Conservation (phyloP, 2,113 vertebrate species). For the Colistium nudipinnis region DNA sequence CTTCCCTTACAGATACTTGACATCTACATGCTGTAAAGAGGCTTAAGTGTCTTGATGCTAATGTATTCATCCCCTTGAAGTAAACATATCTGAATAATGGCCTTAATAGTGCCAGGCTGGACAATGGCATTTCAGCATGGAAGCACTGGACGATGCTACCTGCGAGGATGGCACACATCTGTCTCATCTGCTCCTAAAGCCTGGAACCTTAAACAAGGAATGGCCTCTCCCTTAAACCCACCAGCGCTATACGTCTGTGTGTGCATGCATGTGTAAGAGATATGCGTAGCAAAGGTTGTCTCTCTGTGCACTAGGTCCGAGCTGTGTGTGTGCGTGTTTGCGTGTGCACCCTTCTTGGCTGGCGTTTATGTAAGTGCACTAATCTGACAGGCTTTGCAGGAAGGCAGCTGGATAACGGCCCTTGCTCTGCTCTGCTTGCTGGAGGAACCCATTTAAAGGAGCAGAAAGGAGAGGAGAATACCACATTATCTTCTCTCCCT, state of each 20-base stretch:
- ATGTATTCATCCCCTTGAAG: constrained; percentile 62
- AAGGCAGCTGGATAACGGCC: constrained; percentile 73
- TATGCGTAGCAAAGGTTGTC: constrained; percentile 35
- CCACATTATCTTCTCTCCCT: constrained; percentile 43
- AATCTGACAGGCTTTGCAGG: constrained; percentile 75
- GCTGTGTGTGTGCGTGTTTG: constrained; percentile 54
- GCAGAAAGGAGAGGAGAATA: constrained; percentile 69
- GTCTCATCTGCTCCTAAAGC: constrained; percentile 37
- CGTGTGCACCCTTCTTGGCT: constrained; percentile 52
- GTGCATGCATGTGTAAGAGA: background rate
- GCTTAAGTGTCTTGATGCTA: constrained; percentile 60
- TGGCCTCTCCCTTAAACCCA: constrained; percentile 20
- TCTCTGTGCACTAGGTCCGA: constrained; percentile 14
- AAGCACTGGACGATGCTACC: constrained; percentile 26
- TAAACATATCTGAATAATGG: constrained; percentile 65
- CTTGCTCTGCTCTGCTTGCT: constrained; percentile 54
- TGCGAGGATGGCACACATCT: constrained; percentile 33
- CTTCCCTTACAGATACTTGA: constrained; percentile 41
- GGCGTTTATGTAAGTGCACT: constrained; percentile 74
- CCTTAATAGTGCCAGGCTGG: constrained; percentile 57
- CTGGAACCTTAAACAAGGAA: constrained; percentile 33
- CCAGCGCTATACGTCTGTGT: constrained; percentile 1
- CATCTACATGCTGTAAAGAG: constrained; percentile 58
- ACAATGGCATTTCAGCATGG: constrained; percentile 40
- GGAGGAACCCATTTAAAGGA: constrained; percentile 73